Base-by-base conservation (phyloP, 1,140 invertebrate species). In the Trypoxylus dichotomus region DNA sequence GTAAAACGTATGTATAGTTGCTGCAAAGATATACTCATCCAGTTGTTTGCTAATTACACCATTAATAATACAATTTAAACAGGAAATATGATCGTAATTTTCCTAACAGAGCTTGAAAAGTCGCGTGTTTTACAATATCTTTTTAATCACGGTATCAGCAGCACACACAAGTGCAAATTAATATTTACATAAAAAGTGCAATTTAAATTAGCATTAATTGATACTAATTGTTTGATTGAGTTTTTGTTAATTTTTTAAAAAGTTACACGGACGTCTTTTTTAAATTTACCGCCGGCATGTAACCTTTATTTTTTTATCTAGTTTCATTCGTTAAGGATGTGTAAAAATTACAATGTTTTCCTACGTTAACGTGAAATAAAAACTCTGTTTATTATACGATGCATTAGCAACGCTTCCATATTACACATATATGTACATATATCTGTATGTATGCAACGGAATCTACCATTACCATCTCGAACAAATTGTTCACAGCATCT, bases 31-130 rank as follows among this genome's bases (percentile, higher is more conserved):
- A 54, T 19, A n/a, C 11, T n/a, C 19, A 54, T n/a, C 47, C 47
- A 54, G 15, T 54, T 54, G 47, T n/a, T n/a, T 19, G 47, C 19
- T 54, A 54, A 54, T 54, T 54, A 54, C 15, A 6, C 47, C 47
- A 54, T 54, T 54, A 54, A 54, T 54, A 54, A 54, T 54, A 54
- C 47, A 54, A 54, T 19, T 54, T 54, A 54, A 54, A 54, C 47
- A 54, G 47, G n/a, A 54, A 54, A 54, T n/a, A n/a, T 54, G 47
- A 54, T 54, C 47, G 47, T 54, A 54, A 54, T 54, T 54, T 54
- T 54, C 15, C 47, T 54, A 54, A 54, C 47, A 54, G 47, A 54
- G 47, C 47, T 54, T 54, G 47, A 54, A 54, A 54, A 54, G 11
- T 54, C 47, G 47, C 47, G 47, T 54, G 47, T 54, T 54, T 54